These are phyloP conservation scores for Phyllotreta striolata DNA, from an alignment of 2,888 invertebrate genomes.

Conservation along the genomic window DNA sequence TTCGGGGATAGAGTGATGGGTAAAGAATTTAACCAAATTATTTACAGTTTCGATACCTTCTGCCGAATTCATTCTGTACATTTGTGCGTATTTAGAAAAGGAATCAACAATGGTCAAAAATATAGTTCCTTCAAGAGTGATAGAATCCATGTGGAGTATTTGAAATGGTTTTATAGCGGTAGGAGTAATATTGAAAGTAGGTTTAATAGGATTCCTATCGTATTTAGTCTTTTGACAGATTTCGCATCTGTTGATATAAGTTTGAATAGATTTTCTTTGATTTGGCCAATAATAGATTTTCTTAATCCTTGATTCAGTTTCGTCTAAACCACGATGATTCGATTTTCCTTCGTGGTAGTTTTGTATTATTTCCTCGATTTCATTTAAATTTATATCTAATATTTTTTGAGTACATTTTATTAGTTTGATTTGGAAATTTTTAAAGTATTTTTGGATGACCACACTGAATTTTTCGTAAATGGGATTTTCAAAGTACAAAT, in stretches of 20 bases:
- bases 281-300: conserved; percentile 40
- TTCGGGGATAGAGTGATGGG: conserved; percentile 6
- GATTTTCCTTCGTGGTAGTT: conserved; percentile 41
- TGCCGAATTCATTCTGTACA: conserved; percentile 3
- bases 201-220: conserved; percentile 38
- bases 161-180: conserved; percentile 17
- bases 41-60: conserved; percentile 9
- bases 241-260: conserved; percentile 39
- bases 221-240: conserved; percentile 40
- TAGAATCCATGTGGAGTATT: conserved; percentile 14
- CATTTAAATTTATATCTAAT: conserved; percentile 30
- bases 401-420: neutral
- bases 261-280: conserved; percentile 32
- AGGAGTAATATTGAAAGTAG: conserved; percentile 25
- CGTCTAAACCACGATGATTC: conserved; percentile 31
- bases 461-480: neutral
- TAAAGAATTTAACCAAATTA: conserved; percentile 14
- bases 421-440: conserved; percentile 10
- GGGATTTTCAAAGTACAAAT: conserved; percentile 6
- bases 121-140: neutral
- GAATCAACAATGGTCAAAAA: conserved; percentile 18
- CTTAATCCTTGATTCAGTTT: conserved; percentile 29
- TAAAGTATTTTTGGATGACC: conserved; percentile 14
- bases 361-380: conserved; percentile 30
- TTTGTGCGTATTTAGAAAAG: conserved; percentile 20